Conservation (phyloP, 2,113 vertebrate genomes). For the Cyprinodon brontotheroides region DNA sequence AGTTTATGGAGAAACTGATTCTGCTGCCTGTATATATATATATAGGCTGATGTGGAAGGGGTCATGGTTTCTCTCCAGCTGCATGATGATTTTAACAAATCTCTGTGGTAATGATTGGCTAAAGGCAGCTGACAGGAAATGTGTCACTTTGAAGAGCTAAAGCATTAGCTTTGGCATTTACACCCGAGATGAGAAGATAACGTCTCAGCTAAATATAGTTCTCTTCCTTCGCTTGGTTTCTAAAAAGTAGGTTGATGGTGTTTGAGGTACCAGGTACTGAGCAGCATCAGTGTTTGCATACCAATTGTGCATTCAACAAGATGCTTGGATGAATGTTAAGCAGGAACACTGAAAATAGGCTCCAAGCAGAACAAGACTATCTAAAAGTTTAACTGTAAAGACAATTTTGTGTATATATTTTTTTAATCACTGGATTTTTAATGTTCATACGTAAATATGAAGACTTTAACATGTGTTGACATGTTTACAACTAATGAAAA, state of each 20-base stretch:
- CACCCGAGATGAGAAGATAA: conserved; percentile 50
- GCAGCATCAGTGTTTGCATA: neutral
- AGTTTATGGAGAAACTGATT: neutral
- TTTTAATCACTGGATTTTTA: neutral
- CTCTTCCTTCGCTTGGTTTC: conserved; percentile 4
- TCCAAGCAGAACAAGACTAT: neutral
- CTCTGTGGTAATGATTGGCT: conserved; percentile 28
- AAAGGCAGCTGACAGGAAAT: conserved; percentile 30
- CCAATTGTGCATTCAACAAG: neutral
- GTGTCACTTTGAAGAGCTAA: conserved; percentile 52
- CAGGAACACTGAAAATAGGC: neutral
- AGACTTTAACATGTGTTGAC: neutral
- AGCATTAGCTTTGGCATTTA: conserved; percentile 55
- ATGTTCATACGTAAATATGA: neutral
- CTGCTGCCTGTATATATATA: conserved; percentile 1
- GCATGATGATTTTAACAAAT: conserved; percentile 30
- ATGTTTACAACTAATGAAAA: neutral
- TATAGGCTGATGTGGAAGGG: conserved; percentile 20
- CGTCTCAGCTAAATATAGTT: conserved; percentile 56
- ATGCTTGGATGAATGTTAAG: neutral
- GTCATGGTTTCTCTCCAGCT: conserved; percentile 40
- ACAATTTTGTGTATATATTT: neutral
- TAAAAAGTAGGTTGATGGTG: conserved; percentile 26
- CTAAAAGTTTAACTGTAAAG: neutral
- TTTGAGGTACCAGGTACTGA: conserved; percentile 12